Percentiles rank a stretch among this genome's conserved stretches.
Evolutionary conservation across 2,113 vertebrate species (phyloP).

Genomic region (Tragelaphus buxtoni): DNA sequence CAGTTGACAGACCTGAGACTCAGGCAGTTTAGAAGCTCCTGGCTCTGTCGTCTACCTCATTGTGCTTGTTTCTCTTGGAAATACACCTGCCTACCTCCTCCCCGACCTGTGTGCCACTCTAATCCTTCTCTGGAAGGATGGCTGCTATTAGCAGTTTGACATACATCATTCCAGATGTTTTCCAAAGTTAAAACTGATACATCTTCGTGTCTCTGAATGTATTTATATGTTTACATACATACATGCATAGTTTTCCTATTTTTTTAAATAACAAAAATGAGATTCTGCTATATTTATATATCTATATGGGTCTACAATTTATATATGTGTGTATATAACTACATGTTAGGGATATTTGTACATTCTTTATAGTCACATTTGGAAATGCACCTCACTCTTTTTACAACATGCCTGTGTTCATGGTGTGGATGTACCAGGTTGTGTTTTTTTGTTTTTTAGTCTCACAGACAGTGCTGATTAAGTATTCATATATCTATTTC

Average conservation of each 20-base stretch:
- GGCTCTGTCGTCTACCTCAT: not conserved
- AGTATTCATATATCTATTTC: not conserved
- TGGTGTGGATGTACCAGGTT: not conserved
- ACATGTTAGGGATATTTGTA: not conserved
- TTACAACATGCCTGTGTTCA: not conserved
- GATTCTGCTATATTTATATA: not conserved
- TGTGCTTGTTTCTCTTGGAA: not conserved
- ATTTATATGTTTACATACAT: not conserved
- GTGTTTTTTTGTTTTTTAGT: not conserved
- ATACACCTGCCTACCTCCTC: not conserved
- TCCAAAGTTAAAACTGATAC: not conserved
- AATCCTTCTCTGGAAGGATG: not conserved
- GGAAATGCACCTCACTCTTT: not conserved
- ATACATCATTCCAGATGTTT: not conserved
- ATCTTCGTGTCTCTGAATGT: not conserved
- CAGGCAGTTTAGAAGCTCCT: not conserved
- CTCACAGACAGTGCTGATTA: not conserved
- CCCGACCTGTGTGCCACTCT: not conserved
- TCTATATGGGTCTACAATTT: not conserved
- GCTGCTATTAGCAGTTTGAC: not conserved
- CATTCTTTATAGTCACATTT: not conserved
- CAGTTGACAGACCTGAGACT: not conserved
- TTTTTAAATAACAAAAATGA: not conserved
- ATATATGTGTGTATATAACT: not conserved
- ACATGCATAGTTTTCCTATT: not conserved